phyloP scores from a whole-genome alignment of 2,888 invertebrate genomes.

The Drosophila flavopinicola region DNA sequence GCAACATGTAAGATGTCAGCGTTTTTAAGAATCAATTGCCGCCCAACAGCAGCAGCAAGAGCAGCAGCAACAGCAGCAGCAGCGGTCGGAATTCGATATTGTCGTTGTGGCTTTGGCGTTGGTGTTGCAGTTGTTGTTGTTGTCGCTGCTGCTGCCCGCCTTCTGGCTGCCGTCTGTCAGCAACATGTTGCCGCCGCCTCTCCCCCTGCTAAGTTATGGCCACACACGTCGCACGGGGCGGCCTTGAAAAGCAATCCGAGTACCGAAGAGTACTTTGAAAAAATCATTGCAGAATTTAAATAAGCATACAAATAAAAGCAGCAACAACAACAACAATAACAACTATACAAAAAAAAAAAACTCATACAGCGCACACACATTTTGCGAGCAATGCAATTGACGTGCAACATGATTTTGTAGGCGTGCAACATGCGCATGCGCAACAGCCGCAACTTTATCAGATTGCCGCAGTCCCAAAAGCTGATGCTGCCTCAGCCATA shows the following conservation, averaged over 20 bases:
- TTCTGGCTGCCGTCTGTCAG: slow-evolving; percentile 78
- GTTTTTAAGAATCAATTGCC: slow-evolving; percentile 80
- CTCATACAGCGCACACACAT: slow-evolving; percentile 46
- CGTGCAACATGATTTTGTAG: slow-evolving; percentile 85
- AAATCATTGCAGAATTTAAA: slow-evolving; percentile 80
- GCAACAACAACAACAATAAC: no score
- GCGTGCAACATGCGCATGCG: slow-evolving; percentile 84
- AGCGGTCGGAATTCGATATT: slow-evolving; percentile 69
- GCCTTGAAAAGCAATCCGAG: slow-evolving; percentile 67
- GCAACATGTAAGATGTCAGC: slow-evolving; percentile 81
- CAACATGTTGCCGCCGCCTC: slow-evolving; percentile 44
- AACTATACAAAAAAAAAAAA: no score
- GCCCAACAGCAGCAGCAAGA: slow-evolving; percentile 54
- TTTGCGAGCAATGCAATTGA: slow-evolving; percentile 71
- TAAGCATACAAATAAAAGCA: slow-evolving; percentile 58
- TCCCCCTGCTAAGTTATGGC: slow-evolving; percentile 57
- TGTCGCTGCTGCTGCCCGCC: slow-evolving; percentile 57
- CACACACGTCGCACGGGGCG: slow-evolving; percentile 71
- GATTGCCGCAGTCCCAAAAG: slow-evolving; percentile 65
- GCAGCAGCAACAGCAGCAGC: slow-evolving; percentile 11
- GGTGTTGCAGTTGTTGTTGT: slow-evolving; percentile 34
- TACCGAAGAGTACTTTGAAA: slow-evolving; percentile 69
- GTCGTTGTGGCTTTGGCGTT: slow-evolving; percentile 60
- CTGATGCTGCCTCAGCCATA: slow-evolving; percentile 34
- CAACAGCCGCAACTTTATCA: slow-evolving; percentile 80